These are phyloP conservation scores for Homarus gammarus DNA, from an alignment of 2,888 invertebrate genomes.

Conservation along the genomic window DNA sequence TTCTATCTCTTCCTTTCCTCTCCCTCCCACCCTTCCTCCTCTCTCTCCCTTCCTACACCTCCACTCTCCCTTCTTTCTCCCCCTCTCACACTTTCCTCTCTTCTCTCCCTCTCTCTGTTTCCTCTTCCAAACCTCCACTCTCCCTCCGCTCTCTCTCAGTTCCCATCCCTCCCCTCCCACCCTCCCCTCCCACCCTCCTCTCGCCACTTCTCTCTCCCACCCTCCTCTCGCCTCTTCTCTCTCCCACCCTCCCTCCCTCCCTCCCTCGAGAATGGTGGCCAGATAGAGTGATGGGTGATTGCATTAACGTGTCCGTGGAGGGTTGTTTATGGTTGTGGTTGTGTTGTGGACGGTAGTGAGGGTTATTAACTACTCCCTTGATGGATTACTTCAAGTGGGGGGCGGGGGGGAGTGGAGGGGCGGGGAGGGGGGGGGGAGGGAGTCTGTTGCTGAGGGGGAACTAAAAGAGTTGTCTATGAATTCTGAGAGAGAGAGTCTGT, in stretches of 20 bases:
- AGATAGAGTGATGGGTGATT: constrained; percentile 29
- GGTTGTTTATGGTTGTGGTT: constrained; percentile 30
- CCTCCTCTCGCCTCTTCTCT: background rate
- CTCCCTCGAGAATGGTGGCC: background rate
- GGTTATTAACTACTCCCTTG: background rate
- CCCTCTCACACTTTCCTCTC: no score
- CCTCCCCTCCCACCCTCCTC: background rate
- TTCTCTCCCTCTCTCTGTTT: no score
- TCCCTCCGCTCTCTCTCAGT: no score
- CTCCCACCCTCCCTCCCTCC: background rate
- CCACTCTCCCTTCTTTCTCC: no score
- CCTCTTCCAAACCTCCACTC: no score
- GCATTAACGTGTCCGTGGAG: constrained; percentile 9
- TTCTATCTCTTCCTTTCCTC: no score
- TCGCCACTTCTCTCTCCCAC: background rate
- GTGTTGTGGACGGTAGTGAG: constrained; percentile 7
- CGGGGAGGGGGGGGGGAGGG: background rate
- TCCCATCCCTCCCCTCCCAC: no score
- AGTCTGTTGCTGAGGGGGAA: no score
- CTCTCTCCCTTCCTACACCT: no score
- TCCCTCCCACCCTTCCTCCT: no score
- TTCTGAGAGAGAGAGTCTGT: no score
- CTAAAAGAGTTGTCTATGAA: no score
- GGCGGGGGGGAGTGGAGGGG: background rate
- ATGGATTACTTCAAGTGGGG: constrained; percentile 13